Percentiles rank a stretch among this genome's conserved stretches.
Evolutionary conservation across 2,888 invertebrate genomes (phyloP).

Genomic region (Conops quadrifasciatus): DNA sequence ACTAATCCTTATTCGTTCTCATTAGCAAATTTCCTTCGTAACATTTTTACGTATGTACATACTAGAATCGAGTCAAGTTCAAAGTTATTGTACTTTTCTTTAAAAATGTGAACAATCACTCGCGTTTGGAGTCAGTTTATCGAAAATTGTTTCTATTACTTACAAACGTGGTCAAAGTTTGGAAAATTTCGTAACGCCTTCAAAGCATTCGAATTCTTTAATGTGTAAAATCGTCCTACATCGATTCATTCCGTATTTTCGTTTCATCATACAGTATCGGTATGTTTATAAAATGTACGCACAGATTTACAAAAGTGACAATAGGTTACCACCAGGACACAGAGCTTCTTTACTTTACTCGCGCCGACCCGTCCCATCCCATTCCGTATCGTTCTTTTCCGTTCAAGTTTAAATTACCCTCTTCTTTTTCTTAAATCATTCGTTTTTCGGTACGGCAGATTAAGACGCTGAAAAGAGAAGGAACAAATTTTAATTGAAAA

Average conservation of each 20-base stretch:
- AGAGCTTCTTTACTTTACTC: too few species aligned
- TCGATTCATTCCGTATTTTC: neutral
- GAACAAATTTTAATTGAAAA: slow-evolving; percentile 1
- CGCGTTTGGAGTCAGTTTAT: neutral
- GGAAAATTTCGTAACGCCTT: neutral
- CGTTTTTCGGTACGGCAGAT: neutral
- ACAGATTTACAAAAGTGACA: too few species aligned
- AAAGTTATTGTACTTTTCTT: too few species aligned
- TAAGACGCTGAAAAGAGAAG: neutral
- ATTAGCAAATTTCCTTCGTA: too few species aligned
- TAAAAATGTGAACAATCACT: neutral
- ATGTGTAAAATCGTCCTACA: neutral
- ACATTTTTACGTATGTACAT: too few species aligned
- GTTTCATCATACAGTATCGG: neutral
- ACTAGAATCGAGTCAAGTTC: too few species aligned
- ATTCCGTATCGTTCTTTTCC: slow-evolving; percentile 1
- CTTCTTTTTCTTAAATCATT: slow-evolving; percentile 5
- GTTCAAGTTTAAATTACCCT: neutral
- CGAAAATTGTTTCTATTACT: neutral
- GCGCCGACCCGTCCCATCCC: too few species aligned
- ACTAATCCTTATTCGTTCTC: too few species aligned
- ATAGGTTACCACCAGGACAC: too few species aligned
- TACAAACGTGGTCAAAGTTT: neutral
- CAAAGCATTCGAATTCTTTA: neutral
- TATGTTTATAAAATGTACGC: too few species aligned